Percentiles rank a stretch among this genome's conserved stretches.
phyloP scores from a whole-genome alignment of 2,113 vertebrate species.

The Tricholaema leucomelas region DNA sequence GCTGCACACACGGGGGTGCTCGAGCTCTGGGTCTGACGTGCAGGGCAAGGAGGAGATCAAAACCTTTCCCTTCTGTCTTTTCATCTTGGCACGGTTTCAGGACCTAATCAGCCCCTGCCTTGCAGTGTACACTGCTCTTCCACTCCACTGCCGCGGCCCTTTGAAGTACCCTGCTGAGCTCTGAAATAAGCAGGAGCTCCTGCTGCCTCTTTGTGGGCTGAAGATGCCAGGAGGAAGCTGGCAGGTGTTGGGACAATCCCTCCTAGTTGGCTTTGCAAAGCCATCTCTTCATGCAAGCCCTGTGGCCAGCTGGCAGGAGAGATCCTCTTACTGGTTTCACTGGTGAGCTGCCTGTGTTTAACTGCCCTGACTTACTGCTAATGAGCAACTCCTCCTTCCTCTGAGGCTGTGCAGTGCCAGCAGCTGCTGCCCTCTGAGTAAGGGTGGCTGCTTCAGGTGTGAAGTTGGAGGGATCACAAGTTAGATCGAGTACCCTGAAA shows the following conservation, averaged over 20 bases:
- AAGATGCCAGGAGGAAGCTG: not conserved
- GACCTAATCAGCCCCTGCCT: not conserved
- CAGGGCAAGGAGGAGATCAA: not conserved
- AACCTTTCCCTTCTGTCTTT: not conserved
- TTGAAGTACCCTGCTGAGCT: slow-evolving; percentile 42
- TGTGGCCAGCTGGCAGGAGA: not conserved
- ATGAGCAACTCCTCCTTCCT: rapidly evolving
- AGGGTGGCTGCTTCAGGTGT: not conserved
- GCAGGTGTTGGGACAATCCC: not conserved
- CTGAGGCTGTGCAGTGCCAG: rapidly evolving
- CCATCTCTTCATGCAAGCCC: not conserved
- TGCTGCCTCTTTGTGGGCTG: not conserved
- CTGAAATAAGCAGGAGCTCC: not conserved
- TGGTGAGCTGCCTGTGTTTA: not conserved
- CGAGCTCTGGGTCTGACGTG: not conserved
- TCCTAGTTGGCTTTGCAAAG: slow-evolving; percentile 32
- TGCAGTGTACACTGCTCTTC: slow-evolving; percentile 3
- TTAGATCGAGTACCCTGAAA: not conserved
- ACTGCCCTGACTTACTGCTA: not conserved
- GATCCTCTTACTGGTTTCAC: not conserved
- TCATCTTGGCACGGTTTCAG: not conserved
- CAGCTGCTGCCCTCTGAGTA: not conserved
- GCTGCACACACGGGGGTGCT: not conserved
- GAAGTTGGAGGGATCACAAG: not conserved
- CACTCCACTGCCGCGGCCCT: not conserved